These are phyloP conservation scores for Gymnoscelis rufifasciata DNA, from an alignment of 2,888 invertebrate species.

Conservation along the genomic window DNA sequence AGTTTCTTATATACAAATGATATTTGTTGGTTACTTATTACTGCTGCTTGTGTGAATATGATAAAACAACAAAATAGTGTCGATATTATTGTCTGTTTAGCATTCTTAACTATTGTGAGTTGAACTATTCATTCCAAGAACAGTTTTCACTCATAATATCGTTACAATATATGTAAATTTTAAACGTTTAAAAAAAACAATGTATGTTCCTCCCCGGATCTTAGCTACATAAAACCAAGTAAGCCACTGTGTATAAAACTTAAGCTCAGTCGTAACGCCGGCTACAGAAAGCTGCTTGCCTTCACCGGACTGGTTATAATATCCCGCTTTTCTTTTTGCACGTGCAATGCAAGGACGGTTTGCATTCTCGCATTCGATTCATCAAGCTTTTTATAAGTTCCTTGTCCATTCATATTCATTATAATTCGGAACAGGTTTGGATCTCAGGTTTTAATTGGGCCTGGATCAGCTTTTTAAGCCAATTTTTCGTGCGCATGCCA, in stretches of 20 bases:
- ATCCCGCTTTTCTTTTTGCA: conserved; percentile 45
- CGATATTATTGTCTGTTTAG: too few relatives aligned
- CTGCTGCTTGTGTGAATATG: too few relatives aligned
- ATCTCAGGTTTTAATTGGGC: not conserved
- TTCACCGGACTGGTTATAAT: conserved; percentile 52
- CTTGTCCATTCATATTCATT: conserved; percentile 4
- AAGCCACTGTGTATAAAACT: conserved; percentile 25
- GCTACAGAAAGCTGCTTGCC: conserved; percentile 67
- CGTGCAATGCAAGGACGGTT: conserved; percentile 50
- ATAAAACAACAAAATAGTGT: too few relatives aligned
- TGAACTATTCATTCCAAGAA: too few relatives aligned
- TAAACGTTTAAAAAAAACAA: not conserved
- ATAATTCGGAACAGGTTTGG: not conserved
- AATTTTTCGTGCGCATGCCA: too few relatives aligned
- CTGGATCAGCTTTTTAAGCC: too few relatives aligned
- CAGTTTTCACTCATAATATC: too few relatives aligned
- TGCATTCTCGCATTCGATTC: conserved; percentile 29
- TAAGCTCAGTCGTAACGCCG: conserved; percentile 32
- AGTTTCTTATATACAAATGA: too few relatives aligned
- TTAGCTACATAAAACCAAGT: not conserved
- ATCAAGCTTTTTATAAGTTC: conserved; percentile 12
- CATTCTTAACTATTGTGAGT: too few relatives aligned
- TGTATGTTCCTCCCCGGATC: not conserved
- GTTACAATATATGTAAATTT: not conserved
- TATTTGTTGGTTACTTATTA: too few relatives aligned